These are phyloP conservation scores for Cephus nigrinus DNA, from an alignment of 2,888 invertebrate species.

Conservation along the genomic window DNA sequence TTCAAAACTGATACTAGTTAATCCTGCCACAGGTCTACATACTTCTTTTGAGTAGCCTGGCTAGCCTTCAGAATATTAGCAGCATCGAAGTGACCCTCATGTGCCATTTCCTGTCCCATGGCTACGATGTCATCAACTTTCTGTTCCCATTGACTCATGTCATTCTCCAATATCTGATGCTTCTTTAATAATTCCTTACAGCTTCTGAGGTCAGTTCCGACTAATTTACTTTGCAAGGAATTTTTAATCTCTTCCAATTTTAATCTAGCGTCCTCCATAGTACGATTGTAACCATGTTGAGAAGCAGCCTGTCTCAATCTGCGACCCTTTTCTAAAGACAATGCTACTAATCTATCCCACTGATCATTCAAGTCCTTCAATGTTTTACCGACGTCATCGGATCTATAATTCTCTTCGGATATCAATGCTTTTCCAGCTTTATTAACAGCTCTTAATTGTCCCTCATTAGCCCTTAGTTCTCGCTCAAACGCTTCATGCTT, in stretches of 20 bases:
- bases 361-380: slow-evolving; percentile 78
- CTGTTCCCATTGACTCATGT: slow-evolving; percentile 85
- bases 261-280: slow-evolving; percentile 89
- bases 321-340: slow-evolving; percentile 77
- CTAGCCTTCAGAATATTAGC: slow-evolving; percentile 85
- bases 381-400: slow-evolving; percentile 75
- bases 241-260: slow-evolving; percentile 88
- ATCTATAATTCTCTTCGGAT: slow-evolving; percentile 77
- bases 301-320: slow-evolving; percentile 89
- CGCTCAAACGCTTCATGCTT: slow-evolving; percentile 98
- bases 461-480: slow-evolving; percentile 94
- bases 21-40: slow-evolving; percentile 31
- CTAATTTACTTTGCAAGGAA: slow-evolving; percentile 82
- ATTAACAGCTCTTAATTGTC: slow-evolving; percentile 87
- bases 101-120: slow-evolving; percentile 89
- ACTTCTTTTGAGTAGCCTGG: slow-evolving; percentile 77
- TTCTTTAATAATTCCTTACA: slow-evolving; percentile 92
- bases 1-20: not conserved
- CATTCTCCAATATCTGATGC: slow-evolving; percentile 88
- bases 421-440: slow-evolving; percentile 82
- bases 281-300: slow-evolving; percentile 81
- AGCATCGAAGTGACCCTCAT: slow-evolving; percentile 95
- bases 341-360: slow-evolving; percentile 80
- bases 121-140: slow-evolving; percentile 82
- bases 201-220: slow-evolving; percentile 89